These are phyloP conservation scores for Acronicta psi DNA, from an alignment of 2,888 invertebrate genomes.

Conservation along the genomic window DNA sequence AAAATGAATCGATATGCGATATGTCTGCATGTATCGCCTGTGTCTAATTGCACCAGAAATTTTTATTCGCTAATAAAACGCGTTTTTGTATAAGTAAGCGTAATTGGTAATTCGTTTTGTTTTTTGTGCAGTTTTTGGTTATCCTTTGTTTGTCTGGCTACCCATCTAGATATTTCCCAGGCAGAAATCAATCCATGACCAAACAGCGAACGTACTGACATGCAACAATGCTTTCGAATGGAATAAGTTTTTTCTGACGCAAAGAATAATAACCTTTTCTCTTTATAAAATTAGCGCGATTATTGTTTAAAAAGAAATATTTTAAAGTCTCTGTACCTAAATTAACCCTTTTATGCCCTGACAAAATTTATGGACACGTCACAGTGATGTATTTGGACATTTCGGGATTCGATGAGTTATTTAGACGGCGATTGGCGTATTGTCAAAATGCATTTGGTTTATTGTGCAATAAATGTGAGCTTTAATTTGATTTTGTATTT, in stretches of 20 bases:
- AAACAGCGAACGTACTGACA: slow-evolving; percentile 33
- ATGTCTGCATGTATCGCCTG: slow-evolving; percentile 65
- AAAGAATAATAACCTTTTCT: slow-evolving; percentile 32
- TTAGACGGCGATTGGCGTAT: slow-evolving; percentile 64
- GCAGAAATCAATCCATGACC: slow-evolving; percentile 53
- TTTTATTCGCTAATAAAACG: slow-evolving; percentile 67
- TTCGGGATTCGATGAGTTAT: slow-evolving; percentile 68
- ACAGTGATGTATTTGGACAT: slow-evolving; percentile 61
- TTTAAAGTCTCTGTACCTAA: slow-evolving; percentile 31
- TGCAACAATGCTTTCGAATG: slow-evolving; percentile 20
- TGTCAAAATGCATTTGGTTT: slow-evolving; percentile 66
- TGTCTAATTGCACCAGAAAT: slow-evolving; percentile 73
- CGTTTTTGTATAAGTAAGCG: slow-evolving; percentile 62
- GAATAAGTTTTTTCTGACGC: slow-evolving; percentile 7
- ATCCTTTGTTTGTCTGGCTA: slow-evolving; percentile 62
- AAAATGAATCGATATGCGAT: slow-evolving; percentile 65
- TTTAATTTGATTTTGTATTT: slow-evolving; percentile 57
- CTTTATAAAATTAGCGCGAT: slow-evolving; percentile 55
- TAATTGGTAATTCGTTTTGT: slow-evolving; percentile 72
- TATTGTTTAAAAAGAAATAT: slow-evolving; percentile 49
- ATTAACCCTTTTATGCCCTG: slow-evolving; percentile 65
- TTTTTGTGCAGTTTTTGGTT: slow-evolving; percentile 59
- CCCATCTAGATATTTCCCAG: slow-evolving; percentile 64
- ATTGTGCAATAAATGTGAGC: slow-evolving; percentile 51
- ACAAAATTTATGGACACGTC: slow-evolving; percentile 70